phyloP scores from a whole-genome alignment of 1,140 invertebrate genomes.

The Cotesia vestalis region DNA sequence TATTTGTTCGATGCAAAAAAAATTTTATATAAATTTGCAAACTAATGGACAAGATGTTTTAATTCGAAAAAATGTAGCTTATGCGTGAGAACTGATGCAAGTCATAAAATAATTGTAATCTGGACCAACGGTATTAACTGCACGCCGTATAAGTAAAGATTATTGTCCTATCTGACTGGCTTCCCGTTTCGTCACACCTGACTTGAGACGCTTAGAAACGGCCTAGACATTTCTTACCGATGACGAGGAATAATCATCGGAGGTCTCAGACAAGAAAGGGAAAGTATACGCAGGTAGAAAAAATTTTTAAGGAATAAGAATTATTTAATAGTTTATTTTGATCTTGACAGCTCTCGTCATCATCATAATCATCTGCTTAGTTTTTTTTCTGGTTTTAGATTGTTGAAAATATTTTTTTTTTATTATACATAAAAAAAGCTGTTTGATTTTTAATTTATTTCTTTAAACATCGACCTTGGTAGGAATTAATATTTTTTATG shows the following conservation, averaged over 20 bases:
- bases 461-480: no score
- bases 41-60: no score
- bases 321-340: not conserved
- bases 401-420: not conserved
- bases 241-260: constrained; percentile 14
- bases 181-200: constrained; percentile 24
- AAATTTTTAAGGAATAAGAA: not conserved
- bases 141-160: no score
- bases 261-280: constrained; percentile 13
- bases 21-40: no score
- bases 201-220: constrained; percentile 8
- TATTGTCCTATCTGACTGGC: not conserved
- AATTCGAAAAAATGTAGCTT: no score
- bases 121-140: not conserved
- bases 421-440: not conserved
- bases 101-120: no score
- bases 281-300: constrained; percentile 8
- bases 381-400: no score
- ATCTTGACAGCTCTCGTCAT: not conserved
- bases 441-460: no score
- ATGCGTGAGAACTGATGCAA: no score
- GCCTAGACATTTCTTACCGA: constrained; percentile 31
- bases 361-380: not conserved
- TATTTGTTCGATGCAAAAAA: no score
- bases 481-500: no score